Evolutionary conservation across 1,140 invertebrate genomes (phyloP).

Genomic region (Andricus grossulariae): DNA sequence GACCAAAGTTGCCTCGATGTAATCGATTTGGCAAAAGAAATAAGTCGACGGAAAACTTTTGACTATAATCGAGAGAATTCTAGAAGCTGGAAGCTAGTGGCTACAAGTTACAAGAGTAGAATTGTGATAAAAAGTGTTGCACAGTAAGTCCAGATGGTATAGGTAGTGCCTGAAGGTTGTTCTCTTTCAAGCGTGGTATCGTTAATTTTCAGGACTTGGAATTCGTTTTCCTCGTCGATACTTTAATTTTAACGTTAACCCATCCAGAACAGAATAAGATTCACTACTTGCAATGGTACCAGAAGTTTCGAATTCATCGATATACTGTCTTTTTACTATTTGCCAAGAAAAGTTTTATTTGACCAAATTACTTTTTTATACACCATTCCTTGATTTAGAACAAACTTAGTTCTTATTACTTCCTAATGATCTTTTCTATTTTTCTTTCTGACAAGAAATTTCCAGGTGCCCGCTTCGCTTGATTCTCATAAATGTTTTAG

Average conservation of each 20-base stretch:
- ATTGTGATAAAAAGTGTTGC: conserved; percentile 3
- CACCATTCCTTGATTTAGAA: no score
- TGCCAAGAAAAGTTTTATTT: no score
- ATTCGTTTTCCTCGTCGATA: not conserved
- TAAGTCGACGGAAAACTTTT: not conserved
- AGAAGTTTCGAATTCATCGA: not conserved
- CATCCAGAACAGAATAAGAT: conserved; percentile 15
- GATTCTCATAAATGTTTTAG: no score
- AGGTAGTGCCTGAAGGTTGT: not conserved
- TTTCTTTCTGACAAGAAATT: no score
- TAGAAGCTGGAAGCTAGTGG: not conserved
- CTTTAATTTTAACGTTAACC: conserved; percentile 9
- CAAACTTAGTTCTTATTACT: no score
- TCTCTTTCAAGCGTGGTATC: conserved; percentile 27
- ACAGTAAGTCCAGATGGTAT: not conserved
- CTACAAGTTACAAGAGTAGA: not conserved
- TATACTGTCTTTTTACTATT: no score
- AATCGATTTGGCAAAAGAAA: conserved; percentile 2
- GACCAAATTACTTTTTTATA: no score
- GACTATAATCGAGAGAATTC: not conserved
- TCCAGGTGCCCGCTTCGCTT: no score
- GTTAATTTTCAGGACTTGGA: conserved; percentile 17
- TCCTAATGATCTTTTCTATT: no score
- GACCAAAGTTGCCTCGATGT: not conserved
- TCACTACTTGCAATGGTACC: not conserved